Conservation (phyloP, 2,797 vertebrate species). For the Acipenser oxyrinchus region DNA sequence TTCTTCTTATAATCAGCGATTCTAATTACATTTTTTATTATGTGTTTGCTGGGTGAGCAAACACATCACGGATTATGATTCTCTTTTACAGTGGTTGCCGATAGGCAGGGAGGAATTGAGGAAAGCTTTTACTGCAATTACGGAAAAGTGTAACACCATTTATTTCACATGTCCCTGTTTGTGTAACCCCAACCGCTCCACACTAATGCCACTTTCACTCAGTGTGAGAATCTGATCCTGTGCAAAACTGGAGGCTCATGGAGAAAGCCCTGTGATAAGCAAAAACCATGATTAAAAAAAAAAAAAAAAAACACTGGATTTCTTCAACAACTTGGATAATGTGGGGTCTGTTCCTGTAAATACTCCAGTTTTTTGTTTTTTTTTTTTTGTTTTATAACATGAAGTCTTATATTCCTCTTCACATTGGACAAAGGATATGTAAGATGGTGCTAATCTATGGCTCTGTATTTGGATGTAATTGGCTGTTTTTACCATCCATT, state of each 20-base stretch:
- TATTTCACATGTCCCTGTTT: not conserved
- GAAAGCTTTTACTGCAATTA: constrained; percentile 10
- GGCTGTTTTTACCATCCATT: no score
- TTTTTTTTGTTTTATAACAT: no score
- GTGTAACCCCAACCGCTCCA: not conserved
- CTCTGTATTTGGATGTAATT: no score
- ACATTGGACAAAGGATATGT: no score
- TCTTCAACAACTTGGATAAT: no score
- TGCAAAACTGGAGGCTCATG: constrained; percentile 5
- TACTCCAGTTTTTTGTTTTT: no score
- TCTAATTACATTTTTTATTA: constrained; percentile 42
- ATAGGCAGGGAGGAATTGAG: constrained; percentile 38
- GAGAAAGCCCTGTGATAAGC: no score
- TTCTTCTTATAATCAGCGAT: constrained; percentile 44
- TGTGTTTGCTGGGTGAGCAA: constrained; percentile 45
- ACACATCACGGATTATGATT: constrained; percentile 34
- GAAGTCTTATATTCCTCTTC: no score
- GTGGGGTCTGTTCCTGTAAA: no score
- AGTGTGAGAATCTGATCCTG: constrained; percentile 5
- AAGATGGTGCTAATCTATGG: no score
- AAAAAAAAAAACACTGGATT: not conserved
- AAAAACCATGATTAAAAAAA: not conserved
- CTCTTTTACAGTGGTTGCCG: constrained; percentile 42
- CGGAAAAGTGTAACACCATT: not conserved
- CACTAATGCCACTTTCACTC: not conserved